Base-by-base conservation (phyloP, 2,888 invertebrate species). In the Macroteleia sp. region DNA sequence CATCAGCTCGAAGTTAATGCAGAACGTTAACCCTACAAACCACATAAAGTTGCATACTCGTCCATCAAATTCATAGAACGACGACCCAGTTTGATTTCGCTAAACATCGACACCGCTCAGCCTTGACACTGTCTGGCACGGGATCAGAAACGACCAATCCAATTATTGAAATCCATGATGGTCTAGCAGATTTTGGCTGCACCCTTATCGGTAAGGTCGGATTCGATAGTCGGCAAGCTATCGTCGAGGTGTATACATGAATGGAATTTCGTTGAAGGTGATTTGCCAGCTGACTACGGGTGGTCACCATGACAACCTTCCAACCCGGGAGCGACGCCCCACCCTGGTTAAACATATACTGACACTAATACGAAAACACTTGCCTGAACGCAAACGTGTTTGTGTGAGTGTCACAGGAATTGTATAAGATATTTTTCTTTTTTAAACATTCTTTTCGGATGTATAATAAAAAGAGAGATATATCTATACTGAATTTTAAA, bases 271-370 rank as follows among this genome's bases (percentile, higher is more conserved):
- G 82, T 80, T 82, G 80, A 84, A 69, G 80, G 73, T 76, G 75
- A 82, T 86, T 76, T 81, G 84, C 89, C 90, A 90, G 90, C 90
- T 90, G 89, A 90, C 89, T 89, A 77, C 82, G 85, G 86, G 85
- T 87, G 86, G 89, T 90, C 81, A 85, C 77, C 88, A 90, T 89
- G 85, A 87, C 86, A 87, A 91, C 90, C 70, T 81, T 83, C 84
- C 86, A 86, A 87, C 86, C 90, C 88, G 87, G 89, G 89, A 87
- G 83, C 86, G 84, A 84, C 81, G 86, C 87, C 87, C 85, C 87
- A 86, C 86, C 85, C 85, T 81, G 85, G 73, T 81, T 82, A 85
- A 85, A 88, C 86, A 12, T 8, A 16, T 22, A 61, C 34, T 9
- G 10, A 57, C 28, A 36, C 42, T 9, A n/a, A 25, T 16, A 12